Conservation (phyloP, 2,797 vertebrate species). For the Hemitrygon akajei region DNA sequence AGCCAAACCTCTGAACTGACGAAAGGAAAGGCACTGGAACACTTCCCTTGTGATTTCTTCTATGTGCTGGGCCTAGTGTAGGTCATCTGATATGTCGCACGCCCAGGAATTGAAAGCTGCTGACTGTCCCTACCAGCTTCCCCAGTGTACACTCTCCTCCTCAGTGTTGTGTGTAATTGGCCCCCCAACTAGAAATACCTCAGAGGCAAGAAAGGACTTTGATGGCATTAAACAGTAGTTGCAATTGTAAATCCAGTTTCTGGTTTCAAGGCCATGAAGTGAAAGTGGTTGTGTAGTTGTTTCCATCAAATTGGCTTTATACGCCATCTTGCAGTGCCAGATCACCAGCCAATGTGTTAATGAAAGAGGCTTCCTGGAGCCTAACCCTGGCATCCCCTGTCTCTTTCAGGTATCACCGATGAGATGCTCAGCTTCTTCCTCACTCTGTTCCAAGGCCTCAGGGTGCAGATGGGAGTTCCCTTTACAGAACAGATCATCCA, state of each 20-base stretch:
- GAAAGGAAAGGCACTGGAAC: too few relatives aligned
- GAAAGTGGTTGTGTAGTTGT: not conserved
- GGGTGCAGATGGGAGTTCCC: conserved; percentile 94
- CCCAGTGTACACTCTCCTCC: too few relatives aligned
- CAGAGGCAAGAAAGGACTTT: not conserved
- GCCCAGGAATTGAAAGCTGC: too few relatives aligned
- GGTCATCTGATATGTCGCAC: too few relatives aligned
- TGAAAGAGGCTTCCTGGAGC: not conserved
- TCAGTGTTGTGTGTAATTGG: not conserved
- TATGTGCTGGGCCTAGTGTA: too few relatives aligned
- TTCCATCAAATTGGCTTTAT: not conserved
- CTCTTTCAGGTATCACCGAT: conserved; percentile 79
- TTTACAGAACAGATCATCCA: conserved; percentile 97
- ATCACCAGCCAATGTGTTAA: not conserved
- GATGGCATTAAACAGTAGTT: not conserved
- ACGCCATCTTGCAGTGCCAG: not conserved
- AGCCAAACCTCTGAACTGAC: too few relatives aligned
- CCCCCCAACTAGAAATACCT: not conserved
- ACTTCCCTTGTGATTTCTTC: too few relatives aligned
- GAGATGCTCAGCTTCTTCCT: conserved; percentile 97
- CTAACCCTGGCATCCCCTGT: conserved; percentile 36
- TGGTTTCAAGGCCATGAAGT: not conserved
- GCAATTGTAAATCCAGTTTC: not conserved
- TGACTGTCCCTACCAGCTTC: too few relatives aligned
- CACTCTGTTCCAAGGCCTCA: conserved; percentile 85